A percentile compares a stretch with the other conserved stretches of the same genome.
phyloP scores from a whole-genome alignment of 2,888 invertebrate species.

The Tortrix viridana region DNA sequence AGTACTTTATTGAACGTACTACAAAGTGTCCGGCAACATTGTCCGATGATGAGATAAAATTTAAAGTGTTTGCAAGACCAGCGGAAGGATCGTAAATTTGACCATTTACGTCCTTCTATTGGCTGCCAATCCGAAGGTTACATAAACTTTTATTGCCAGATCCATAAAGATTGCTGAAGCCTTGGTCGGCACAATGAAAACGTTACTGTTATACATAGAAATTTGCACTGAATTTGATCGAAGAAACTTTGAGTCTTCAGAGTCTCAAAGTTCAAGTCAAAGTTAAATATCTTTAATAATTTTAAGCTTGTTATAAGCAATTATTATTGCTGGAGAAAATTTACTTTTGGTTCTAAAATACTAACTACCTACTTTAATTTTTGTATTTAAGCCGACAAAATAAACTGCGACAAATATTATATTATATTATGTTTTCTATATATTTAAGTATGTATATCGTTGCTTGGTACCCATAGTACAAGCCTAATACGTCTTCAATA shows the following conservation, averaged over 20 bases:
- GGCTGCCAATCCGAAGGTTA: constrained; percentile 54
- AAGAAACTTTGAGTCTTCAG: constrained; percentile 1
- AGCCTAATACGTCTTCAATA: too few relatives aligned
- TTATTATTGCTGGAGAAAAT: too few relatives aligned
- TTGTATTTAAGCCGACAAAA: too few relatives aligned
- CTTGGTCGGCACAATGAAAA: constrained; percentile 8
- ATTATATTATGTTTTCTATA: too few relatives aligned
- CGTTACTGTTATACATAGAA: constrained; percentile 1
- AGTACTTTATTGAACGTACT: too few relatives aligned
- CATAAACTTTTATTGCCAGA: constrained; percentile 52
- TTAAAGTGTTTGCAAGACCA: constrained; percentile 52
- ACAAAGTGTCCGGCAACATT: constrained; percentile 8
- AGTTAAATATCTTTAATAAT: background rate
- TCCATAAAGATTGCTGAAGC: constrained; percentile 13
- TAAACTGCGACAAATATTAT: too few relatives aligned
- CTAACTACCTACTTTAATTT: too few relatives aligned
- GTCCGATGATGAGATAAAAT: constrained; percentile 63
- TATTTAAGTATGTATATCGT: too few relatives aligned
- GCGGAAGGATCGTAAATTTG: constrained; percentile 67
- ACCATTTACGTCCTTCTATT: constrained; percentile 76
- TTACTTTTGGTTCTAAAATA: too few relatives aligned
- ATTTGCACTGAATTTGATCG: background rate
- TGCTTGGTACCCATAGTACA: too few relatives aligned
- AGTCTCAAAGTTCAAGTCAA: background rate
- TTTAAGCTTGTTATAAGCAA: too few relatives aligned